phyloP scores from a whole-genome alignment of 2,888 invertebrate species.

The Dioctria linearis region DNA sequence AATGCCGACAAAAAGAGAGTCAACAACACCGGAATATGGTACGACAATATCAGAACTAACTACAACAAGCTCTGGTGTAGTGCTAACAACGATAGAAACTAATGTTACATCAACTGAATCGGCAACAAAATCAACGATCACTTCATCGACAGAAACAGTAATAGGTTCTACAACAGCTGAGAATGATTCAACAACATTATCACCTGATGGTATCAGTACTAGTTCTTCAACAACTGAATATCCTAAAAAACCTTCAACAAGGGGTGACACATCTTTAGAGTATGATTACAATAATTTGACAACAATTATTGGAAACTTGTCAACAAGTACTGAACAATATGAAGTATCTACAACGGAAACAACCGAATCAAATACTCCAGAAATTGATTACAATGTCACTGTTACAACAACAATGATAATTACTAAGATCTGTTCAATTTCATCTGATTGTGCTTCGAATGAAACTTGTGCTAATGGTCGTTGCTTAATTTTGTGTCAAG shows the following conservation, averaged over 20 bases:
- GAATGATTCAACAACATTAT: conserved; percentile 14
- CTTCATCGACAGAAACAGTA: conserved; percentile 16
- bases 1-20: background rate
- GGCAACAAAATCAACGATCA: background rate
- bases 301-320: conserved; percentile 57
- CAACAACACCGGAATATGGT: conserved; percentile 47
- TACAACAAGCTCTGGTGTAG: conserved; percentile 10
- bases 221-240: conserved; percentile 60
- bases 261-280: conserved; percentile 69
- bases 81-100: background rate
- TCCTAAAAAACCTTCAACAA: conserved; percentile 64
- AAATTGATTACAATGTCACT: conserved; percentile 49
- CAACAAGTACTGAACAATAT: conserved; percentile 61
- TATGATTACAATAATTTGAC: conserved; percentile 62
- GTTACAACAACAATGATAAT: conserved; percentile 63
- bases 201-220: conserved; percentile 21
- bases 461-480: conserved; percentile 76
- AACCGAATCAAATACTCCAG: conserved; percentile 44
- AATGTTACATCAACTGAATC: conserved; percentile 1
- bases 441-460: conserved; percentile 75
- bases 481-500: conserved; percentile 69
- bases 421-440: conserved; percentile 73
- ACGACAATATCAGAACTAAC: conserved; percentile 49
- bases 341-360: conserved; percentile 55
- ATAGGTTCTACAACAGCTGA: conserved; percentile 2